Base-by-base conservation (phyloP, 2,797 vertebrate genomes). In the Orientallactaga sibirica region DNA sequence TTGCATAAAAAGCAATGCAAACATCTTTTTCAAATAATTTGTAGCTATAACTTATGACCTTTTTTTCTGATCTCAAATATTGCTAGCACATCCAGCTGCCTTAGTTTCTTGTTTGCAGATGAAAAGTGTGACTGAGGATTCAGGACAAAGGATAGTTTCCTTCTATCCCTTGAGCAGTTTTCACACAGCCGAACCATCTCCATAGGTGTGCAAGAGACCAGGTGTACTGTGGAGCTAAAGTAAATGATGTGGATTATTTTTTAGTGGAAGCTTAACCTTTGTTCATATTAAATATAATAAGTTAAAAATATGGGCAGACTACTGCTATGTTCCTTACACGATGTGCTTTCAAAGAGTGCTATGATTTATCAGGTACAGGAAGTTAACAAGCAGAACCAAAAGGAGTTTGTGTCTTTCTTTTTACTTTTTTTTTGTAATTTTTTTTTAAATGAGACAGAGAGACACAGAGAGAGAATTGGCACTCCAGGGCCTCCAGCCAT, bases 21-120 rank as follows among this genome's bases (percentile, higher is more conserved):
- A 85, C n/a, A 52, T 48, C 80, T 90, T 95, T 85, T 70, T 85
- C 37, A 86, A 3, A 1, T 90, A 86, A 66, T 87, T 86, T 90
- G 27, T 73, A 8, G 64, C 7, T 90, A 48, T 22, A 93, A 64
- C 16, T 94, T 88, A 37, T 3, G 68, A 58, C 19, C 9, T 77
- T 88, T 86, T 68, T 67, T 27, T 48, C 14, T 80, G 71, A 58
- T 64, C 7, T 14, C 58, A 80, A 85, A n/a, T 87, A 74, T 86
- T 27, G 20, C 52, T 52, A 55, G 14, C 4, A 27, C 61, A 16
- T 92, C 9, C 62, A 83, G 10, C 66, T 84, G 58, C 15, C 80
- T 73, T 80, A 78, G 19, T 83, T 87, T 75, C 92, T 64, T 94
- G 37, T 93, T 29, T 90, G 75, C 64, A 75, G 62, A 27, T 25